phyloP scores from a whole-genome alignment of 2,797 vertebrate genomes.

The Premnoplex brunnescens region DNA sequence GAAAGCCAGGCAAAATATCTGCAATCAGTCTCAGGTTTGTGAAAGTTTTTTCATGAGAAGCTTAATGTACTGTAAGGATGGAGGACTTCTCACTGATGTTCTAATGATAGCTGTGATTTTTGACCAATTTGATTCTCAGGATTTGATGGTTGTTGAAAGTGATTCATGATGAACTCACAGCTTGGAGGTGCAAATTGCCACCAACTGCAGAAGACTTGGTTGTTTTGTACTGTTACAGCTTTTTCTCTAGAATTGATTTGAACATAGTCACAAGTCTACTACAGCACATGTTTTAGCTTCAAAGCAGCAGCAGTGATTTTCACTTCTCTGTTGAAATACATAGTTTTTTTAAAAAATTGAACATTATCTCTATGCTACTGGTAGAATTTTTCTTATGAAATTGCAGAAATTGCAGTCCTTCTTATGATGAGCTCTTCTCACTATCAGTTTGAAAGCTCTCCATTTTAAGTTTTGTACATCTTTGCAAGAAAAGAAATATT shows the following conservation, averaged over 20 bases:
- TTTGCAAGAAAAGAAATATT: neutral
- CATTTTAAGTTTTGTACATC: neutral
- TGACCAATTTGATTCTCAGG: neutral
- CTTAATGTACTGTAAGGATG: neutral
- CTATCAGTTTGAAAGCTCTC: neutral
- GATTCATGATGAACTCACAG: neutral
- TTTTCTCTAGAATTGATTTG: conserved; percentile 11
- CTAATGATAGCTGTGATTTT: neutral
- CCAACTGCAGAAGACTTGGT: neutral
- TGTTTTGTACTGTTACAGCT: neutral
- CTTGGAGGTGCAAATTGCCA: conserved; percentile 1
- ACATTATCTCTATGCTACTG: neutral
- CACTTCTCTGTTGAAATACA: neutral
- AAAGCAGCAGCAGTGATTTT: neutral
- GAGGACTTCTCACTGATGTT: neutral
- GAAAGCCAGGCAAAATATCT: neutral
- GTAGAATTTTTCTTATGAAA: neutral
- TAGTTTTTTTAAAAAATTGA: neutral
- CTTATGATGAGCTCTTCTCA: neutral
- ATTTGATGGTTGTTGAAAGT: neutral
- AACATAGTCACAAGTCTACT: neutral
- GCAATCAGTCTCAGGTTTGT: neutral
- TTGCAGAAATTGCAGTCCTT: neutral
- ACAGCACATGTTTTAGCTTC: neutral
- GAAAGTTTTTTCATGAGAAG: neutral